phyloP scores from a whole-genome alignment of 1,140 invertebrate species.

The Anastatus disparis region DNA sequence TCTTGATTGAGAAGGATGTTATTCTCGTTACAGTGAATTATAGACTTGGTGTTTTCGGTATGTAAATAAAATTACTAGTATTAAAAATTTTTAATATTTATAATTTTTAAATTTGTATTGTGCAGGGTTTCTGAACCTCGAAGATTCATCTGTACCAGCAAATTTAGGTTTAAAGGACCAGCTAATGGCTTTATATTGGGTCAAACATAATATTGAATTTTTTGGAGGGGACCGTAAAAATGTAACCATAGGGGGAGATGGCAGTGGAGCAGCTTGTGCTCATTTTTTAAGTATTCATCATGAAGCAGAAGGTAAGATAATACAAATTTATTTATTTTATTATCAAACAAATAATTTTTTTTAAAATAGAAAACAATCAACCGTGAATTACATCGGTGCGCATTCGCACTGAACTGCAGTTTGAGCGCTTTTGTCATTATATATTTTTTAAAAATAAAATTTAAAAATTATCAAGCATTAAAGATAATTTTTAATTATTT shows the following conservation, averaged over 20 bases:
- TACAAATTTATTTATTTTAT: too few species aligned
- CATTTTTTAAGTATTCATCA: constrained; percentile 61
- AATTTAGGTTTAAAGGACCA: constrained; percentile 60
- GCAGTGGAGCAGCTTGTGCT: constrained; percentile 58
- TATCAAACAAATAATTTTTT: too few species aligned
- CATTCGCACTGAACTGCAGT: too few species aligned
- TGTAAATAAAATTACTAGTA: too few species aligned
- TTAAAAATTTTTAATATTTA: too few species aligned
- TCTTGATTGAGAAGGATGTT: too few species aligned
- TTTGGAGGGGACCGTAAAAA: constrained; percentile 68
- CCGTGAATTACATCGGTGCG: not conserved
- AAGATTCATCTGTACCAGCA: constrained; percentile 48
- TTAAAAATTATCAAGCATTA: too few species aligned
- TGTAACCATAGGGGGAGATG: constrained; percentile 66
- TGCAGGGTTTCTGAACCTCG: constrained; percentile 57
- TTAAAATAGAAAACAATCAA: too few species aligned
- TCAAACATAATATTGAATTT: constrained; percentile 64
- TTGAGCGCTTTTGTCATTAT: too few species aligned
- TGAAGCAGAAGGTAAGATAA: constrained; percentile 53
- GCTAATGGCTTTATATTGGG: constrained; percentile 67
- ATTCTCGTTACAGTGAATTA: constrained; percentile 72
- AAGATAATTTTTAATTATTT: too few species aligned
- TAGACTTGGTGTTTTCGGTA: constrained; percentile 70
- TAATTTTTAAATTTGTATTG: too few species aligned
- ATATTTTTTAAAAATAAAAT: too few species aligned